A percentile compares a stretch with the other conserved stretches of the same genome.
Conservation (phyloP, 2,888 invertebrate species). For the Hypena proboscidalis region DNA sequence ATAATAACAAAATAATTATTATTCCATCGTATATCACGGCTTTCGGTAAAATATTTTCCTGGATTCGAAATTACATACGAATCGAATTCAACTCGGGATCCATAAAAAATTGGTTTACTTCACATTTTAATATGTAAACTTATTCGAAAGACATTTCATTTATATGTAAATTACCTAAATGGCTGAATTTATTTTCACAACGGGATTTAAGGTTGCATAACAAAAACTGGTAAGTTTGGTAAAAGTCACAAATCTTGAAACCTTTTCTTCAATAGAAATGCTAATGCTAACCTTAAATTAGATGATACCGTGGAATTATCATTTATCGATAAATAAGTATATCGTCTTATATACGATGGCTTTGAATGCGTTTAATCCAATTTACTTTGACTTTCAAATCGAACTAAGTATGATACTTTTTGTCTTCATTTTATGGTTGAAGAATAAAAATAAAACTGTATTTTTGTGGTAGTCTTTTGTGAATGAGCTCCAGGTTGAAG, state of each 20-base stretch:
- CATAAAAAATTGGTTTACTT: conserved; percentile 14
- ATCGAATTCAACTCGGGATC: conserved; percentile 23
- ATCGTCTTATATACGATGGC: too few relatives aligned
- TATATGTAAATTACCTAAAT: conserved; percentile 6
- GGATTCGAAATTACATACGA: conserved; percentile 19
- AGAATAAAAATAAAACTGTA: too few relatives aligned
- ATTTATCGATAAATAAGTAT: neutral
- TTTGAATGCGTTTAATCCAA: too few relatives aligned
- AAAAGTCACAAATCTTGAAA: neutral
- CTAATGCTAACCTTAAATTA: neutral
- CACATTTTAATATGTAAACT: conserved; percentile 6
- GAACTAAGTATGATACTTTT: too few relatives aligned
- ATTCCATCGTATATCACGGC: conserved; percentile 30
- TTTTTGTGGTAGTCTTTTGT: too few relatives aligned
- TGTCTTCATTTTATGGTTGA: too few relatives aligned
- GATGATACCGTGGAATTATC: too few relatives aligned
- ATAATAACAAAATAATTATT: conserved; percentile 38
- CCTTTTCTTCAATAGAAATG: neutral
- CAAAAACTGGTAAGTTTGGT: neutral
- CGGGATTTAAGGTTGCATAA: conserved; percentile 1
- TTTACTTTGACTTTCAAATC: too few relatives aligned
- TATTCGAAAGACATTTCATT: conserved; percentile 5
- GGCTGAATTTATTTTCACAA: conserved; percentile 9
- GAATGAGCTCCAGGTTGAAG: too few relatives aligned
- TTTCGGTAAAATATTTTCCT: conserved; percentile 30